A percentile compares a stretch with the other conserved stretches of the same genome.
Evolutionary conservation across 2,797 vertebrate species (phyloP).

Genomic region (Ptychobarbus kaznakovi): DNA sequence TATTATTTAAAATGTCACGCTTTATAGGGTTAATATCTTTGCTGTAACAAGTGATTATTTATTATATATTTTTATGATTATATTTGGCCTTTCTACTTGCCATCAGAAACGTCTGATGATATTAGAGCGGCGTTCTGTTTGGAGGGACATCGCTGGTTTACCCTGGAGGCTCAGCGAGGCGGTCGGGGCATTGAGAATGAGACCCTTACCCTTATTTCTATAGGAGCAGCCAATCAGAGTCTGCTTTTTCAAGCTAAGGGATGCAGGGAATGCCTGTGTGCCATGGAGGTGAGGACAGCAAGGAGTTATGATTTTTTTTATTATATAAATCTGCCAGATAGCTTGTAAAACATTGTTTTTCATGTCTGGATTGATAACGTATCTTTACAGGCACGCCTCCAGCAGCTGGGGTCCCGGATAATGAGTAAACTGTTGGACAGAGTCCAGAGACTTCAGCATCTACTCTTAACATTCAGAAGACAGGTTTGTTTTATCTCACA

Average conservation of each 20-base stretch:
- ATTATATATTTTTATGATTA: not conserved
- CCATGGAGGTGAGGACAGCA: slow-evolving; percentile 33
- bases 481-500: slow-evolving; percentile 68
- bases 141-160: slow-evolving; percentile 65
- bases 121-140: slow-evolving; percentile 73
- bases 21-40: not conserved
- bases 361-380: not conserved
- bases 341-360: slow-evolving; percentile 5
- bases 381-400: slow-evolving; percentile 73
- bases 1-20: not conserved
- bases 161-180: slow-evolving; percentile 70
- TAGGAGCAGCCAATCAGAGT: slow-evolving; percentile 74
- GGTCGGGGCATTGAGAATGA: slow-evolving; percentile 60
- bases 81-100: slow-evolving; percentile 37
- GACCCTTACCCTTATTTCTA: slow-evolving; percentile 69
- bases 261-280: slow-evolving; percentile 73
- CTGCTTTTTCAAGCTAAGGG: slow-evolving; percentile 75
- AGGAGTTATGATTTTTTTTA: not conserved
- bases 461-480: slow-evolving; percentile 73
- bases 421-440: slow-evolving; percentile 74
- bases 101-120: slow-evolving; percentile 71
- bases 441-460: slow-evolving; percentile 72
- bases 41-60: not conserved
- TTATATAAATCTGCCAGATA: slow-evolving; percentile 18
- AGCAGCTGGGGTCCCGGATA: slow-evolving; percentile 71